phyloP scores from a whole-genome alignment of 2,888 invertebrate genomes.

The Habrosyne pyritoides region DNA sequence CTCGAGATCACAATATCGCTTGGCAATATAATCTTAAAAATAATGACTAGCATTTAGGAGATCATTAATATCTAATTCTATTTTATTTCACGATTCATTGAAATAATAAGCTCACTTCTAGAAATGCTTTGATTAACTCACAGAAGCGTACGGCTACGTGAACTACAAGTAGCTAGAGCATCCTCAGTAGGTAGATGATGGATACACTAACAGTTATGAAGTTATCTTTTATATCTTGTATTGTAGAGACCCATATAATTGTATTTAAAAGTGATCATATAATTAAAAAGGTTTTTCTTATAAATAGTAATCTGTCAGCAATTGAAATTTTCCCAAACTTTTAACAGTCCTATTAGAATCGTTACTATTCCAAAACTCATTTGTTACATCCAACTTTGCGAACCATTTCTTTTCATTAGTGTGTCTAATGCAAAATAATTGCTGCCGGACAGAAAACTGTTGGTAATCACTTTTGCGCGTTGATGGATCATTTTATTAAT shows the following conservation, averaged over 20 bases:
- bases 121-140: neutral
- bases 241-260: neutral
- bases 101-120: slow-evolving; percentile 29
- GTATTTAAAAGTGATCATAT: neutral
- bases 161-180: neutral
- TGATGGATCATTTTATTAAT: neutral
- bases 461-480: neutral
- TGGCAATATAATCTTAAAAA: slow-evolving; percentile 69
- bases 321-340: neutral
- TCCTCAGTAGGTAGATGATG: neutral
- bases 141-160: neutral
- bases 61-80: slow-evolving; percentile 36
- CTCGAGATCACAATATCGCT: slow-evolving; percentile 79
- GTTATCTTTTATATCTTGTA: neutral
- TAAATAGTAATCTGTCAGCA: too few relatives aligned
- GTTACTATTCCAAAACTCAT: neutral
- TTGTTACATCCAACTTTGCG: neutral
- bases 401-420: neutral
- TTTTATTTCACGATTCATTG: slow-evolving; percentile 16
- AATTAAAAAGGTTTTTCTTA: too few relatives aligned
- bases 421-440: slow-evolving; percentile 1
- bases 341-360: neutral
- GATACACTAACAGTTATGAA: neutral
- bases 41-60: slow-evolving; percentile 54
- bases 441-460: slow-evolving; percentile 3